A percentile compares a stretch with the other conserved stretches of the same genome.
Evolutionary conservation across 53 echinoderm and acorn worm genomes (phyloP).

Genomic region (Actinopyga echinites): DNA sequence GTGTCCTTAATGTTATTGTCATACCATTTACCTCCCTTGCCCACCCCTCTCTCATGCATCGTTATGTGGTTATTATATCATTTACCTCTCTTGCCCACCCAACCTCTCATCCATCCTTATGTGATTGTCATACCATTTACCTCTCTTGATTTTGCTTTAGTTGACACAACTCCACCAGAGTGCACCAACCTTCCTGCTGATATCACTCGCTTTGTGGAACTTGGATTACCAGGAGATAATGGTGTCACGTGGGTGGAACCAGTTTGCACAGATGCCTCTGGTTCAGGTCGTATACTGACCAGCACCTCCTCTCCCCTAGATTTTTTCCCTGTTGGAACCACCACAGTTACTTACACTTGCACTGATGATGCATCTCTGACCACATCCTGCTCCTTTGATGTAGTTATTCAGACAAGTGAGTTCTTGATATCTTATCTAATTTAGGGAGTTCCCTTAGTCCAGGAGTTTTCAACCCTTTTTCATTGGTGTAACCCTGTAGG

Average conservation of each 20-base stretch:
- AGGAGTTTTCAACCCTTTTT: too few relatives aligned
- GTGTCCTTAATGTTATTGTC: too few relatives aligned
- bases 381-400: background rate
- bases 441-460: too few relatives aligned
- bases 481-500: too few relatives aligned
- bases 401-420: slow-evolving; percentile 4
- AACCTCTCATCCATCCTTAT: too few relatives aligned
- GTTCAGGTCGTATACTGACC: background rate
- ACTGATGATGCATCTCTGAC: slow-evolving; percentile 56
- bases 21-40: too few relatives aligned
- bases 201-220: slow-evolving; percentile 37
- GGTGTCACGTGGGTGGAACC: background rate
- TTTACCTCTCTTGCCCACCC: too few relatives aligned
- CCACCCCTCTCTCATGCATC: too few relatives aligned
- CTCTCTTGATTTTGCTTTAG: background rate
- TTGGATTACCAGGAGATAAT: slow-evolving; percentile 24
- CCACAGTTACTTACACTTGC: slow-evolving; percentile 47
- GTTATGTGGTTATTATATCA: too few relatives aligned
- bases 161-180: slow-evolving; percentile 23
- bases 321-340: slow-evolving; percentile 55
- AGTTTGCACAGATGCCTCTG: background rate
- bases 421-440: too few relatives aligned
- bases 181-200: slow-evolving; percentile 26
- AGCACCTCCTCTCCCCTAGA: background rate
- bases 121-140: too few relatives aligned